Percentiles rank a stretch among this genome's conserved stretches.
These are phyloP conservation scores for Luperina testacea DNA, from an alignment of 2,888 invertebrate species.

Conservation along the genomic window DNA sequence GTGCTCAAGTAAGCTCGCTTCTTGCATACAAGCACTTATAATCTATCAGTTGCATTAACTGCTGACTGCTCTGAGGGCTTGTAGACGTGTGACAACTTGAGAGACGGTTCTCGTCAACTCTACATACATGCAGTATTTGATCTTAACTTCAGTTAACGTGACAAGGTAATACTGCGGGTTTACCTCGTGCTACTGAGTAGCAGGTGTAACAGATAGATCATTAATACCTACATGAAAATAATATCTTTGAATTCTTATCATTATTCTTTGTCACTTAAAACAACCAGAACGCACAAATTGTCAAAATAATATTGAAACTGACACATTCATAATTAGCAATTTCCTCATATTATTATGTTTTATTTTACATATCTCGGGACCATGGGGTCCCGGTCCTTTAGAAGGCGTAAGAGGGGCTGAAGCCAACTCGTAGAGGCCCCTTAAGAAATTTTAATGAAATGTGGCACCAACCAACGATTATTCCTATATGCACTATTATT, in stretches of 20 bases:
- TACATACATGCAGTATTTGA: neutral
- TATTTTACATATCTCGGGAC: no score
- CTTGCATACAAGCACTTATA: conserved; percentile 5
- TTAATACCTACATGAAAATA: neutral
- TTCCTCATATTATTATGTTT: conserved; percentile 2
- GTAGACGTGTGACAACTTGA: neutral
- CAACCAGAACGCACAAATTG: neutral
- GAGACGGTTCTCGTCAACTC: conserved; percentile 1
- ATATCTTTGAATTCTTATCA: neutral
- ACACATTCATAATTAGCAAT: neutral
- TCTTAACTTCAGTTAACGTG: neutral
- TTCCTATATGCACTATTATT: neutral
- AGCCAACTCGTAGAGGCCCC: no score
- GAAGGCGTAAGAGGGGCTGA: no score
- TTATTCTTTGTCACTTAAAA: neutral
- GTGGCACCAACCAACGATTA: neutral
- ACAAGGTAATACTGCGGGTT: neutral
- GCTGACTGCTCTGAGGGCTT: neutral
- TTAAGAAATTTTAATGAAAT: no score
- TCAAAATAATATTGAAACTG: conserved; percentile 12
- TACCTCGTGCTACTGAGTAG: neutral
- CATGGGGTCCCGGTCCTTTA: no score
- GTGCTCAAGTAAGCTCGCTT: neutral
- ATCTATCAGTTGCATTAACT: neutral
- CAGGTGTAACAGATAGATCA: neutral